Evolutionary conservation across 2,888 invertebrate species (phyloP), one percentile per base, ranked within the genome.

Genomic region (Priocnemis perturbator): DNA sequence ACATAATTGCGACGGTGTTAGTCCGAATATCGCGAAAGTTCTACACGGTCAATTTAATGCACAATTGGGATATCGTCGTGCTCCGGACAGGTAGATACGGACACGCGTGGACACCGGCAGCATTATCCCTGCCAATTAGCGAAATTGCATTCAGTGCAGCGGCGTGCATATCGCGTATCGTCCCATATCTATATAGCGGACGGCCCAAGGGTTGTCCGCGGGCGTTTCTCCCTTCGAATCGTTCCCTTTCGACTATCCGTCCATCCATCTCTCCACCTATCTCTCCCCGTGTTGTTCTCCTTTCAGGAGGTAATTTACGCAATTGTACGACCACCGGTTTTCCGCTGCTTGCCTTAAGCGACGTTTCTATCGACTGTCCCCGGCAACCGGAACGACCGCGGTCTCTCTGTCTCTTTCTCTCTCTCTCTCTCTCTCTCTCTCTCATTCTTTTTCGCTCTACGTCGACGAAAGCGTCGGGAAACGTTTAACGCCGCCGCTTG

Each of bases 51-150:
- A 67, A 67, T 70, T 67, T 70, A 70, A 70, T 59, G 60, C 55
- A 50, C 57, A 64, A 60, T 60, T 64, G 60, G 64, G 64, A 53
- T 66, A 55, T 26, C n/a, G 52, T 47, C 14, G 63, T 45, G 58
- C 57, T 11, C 7, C 37, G 37, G 37, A 20, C 52, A 67, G 37
- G 56, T 48, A 69, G 26, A 23, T 60, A 60, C 60, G 68, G 26
- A 62, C 60, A 30, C 56, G 61, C 61, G 69, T 69, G 72, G 55
- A 67, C 68, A 74, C 68, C 69, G 66, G 65, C 66, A 76, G 73
- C 75, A 82, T 80, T 77, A 83, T 79, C 76, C 73, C 69, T 74
- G 77, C 79, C 81, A 81, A 83, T 83, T 82, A 83, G 82, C 61
- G 74, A 80, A 83, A 82, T 80, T 82, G 78, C 78, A 75, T 78